A percentile compares a stretch with the other conserved stretches of the same genome.
Conservation (phyloP, 2,113 vertebrate genomes). For the Penelope pileata region DNA sequence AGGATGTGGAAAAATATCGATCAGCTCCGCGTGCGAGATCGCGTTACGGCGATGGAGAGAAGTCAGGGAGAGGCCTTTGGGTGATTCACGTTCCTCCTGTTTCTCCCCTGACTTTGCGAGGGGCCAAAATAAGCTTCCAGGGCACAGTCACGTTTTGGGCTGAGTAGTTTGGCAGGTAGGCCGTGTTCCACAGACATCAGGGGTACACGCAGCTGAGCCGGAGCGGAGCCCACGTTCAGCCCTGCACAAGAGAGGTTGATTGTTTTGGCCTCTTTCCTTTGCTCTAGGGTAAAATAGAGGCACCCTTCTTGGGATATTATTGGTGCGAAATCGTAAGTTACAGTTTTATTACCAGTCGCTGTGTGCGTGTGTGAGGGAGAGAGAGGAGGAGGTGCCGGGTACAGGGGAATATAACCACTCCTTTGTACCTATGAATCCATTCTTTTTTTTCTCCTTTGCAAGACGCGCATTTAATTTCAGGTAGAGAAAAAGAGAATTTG, state of each 20-base stretch:
- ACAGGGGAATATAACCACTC: slow-evolving; percentile 30
- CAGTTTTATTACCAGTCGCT: slow-evolving; percentile 68
- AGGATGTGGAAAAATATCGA: neutral
- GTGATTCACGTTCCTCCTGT: neutral
- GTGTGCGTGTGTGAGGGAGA: slow-evolving; percentile 42
- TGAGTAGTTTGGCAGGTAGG: slow-evolving; percentile 42
- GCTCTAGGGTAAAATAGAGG: slow-evolving; percentile 61
- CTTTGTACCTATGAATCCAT: slow-evolving; percentile 50
- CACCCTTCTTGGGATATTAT: slow-evolving; percentile 54
- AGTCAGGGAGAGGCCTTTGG: neutral
- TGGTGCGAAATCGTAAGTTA: slow-evolving; percentile 70
- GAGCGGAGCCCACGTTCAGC: slow-evolving; percentile 47
- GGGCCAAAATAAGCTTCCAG: slow-evolving; percentile 33
- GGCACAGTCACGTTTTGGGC: neutral
- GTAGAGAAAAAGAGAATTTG: neutral
- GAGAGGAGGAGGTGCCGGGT: slow-evolving; percentile 27
- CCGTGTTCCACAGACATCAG: slow-evolving; percentile 40
- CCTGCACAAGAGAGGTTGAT: slow-evolving; percentile 59
- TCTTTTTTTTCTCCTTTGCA: neutral
- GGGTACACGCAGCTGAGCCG: neutral
- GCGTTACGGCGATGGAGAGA: neutral
- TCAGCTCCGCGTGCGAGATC: neutral
- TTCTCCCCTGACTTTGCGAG: neutral
- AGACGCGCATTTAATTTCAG: slow-evolving; percentile 29
- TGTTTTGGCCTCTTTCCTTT: slow-evolving; percentile 70